Evolutionary conservation across 2,888 invertebrate species (phyloP).

Genomic region (Helleia helle): DNA sequence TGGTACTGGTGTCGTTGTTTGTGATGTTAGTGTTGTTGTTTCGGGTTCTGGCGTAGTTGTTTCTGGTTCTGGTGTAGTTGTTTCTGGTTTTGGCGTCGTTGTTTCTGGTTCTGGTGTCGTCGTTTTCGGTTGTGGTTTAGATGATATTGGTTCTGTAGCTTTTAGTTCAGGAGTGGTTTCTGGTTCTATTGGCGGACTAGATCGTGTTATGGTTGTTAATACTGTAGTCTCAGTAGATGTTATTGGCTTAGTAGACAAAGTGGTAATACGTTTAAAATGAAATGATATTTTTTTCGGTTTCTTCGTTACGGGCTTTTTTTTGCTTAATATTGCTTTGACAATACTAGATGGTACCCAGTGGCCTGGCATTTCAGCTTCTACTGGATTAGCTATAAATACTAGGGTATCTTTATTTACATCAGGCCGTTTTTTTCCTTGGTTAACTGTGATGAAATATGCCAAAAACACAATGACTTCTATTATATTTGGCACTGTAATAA

Average conservation of each 20-base stretch:
- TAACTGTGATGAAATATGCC: neutral
- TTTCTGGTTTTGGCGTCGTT: neutral
- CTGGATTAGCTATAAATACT: conserved; percentile 38
- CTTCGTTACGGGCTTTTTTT: neutral
- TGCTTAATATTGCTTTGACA: conserved; percentile 27
- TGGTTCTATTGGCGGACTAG: conserved; percentile 6
- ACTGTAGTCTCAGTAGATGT: too few species aligned
- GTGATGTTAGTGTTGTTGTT: conserved; percentile 2
- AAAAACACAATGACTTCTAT: neutral
- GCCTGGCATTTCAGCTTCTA: conserved; percentile 40
- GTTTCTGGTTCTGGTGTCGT: neutral
- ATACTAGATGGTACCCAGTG: conserved; percentile 43
- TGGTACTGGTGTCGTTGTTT: neutral
- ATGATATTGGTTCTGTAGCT: conserved; percentile 2
- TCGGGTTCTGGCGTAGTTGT: conserved; percentile 1
- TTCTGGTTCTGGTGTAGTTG: conserved; percentile 1
- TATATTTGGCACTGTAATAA: neutral
- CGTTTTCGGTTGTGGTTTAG: neutral
- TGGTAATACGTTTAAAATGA: too few species aligned
- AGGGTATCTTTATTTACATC: conserved; percentile 26
- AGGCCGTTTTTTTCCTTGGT: neutral
- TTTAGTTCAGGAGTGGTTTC: conserved; percentile 9
- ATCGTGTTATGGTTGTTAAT: too few species aligned
- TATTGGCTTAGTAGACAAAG: too few species aligned
- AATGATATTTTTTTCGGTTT: neutral